Evolutionary conservation across 1,140 invertebrate species (phyloP).

Genomic region (Pogonomyrmex barbatus): DNA sequence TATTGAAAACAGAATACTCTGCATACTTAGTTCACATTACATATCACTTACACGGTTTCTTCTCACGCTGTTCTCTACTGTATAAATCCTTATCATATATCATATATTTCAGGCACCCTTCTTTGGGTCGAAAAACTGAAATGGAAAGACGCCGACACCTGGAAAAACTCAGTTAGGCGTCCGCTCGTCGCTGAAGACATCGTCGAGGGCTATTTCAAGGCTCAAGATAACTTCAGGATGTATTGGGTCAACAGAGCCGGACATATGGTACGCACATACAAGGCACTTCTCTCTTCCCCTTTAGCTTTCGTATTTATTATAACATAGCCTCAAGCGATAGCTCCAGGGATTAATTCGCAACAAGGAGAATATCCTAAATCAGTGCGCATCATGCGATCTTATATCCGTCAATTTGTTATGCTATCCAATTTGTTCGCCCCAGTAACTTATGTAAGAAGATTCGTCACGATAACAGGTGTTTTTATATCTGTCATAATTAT

Average conservation of each 20-base stretch:
- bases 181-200: constrained; percentile 87
- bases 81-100: background rate
- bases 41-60: background rate
- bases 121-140: constrained; percentile 90
- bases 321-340: background rate
- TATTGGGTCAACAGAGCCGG: constrained; percentile 92
- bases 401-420: background rate
- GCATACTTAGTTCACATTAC: background rate
- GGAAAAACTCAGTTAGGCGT: constrained; percentile 85
- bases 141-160: constrained; percentile 88
- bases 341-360: background rate
- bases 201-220: constrained; percentile 90
- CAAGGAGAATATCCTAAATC: constrained; percentile 11
- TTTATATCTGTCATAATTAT: background rate
- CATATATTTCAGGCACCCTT: constrained; percentile 80
- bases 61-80: background rate
- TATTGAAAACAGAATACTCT: background rate
- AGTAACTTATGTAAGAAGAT: constrained; percentile 10
- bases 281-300: constrained; percentile 23
- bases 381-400: background rate
- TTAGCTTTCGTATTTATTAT: constrained; percentile 32
- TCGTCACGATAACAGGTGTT: background rate
- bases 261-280: constrained; percentile 88
- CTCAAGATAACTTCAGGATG: constrained; percentile 89
- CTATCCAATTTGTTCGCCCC: background rate